These are phyloP conservation scores for Mus caroli DNA, from an alignment of 2,797 vertebrate species.

Conservation along the genomic window DNA sequence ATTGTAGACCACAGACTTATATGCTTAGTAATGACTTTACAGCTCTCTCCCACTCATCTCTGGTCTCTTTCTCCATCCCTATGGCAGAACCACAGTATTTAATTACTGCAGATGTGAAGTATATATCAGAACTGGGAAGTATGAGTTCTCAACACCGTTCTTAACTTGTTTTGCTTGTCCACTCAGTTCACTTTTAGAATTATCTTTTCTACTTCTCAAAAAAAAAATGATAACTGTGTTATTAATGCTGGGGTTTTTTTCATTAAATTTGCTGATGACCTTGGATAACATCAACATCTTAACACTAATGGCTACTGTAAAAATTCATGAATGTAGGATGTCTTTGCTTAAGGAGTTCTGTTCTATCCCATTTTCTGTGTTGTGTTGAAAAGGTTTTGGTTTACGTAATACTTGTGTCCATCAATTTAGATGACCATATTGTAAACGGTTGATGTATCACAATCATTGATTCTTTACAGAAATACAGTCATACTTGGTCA, in stretches of 20 bases:
- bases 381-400: neutral
- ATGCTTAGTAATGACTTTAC: fast-evolving
- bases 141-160: neutral
- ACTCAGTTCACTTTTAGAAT: neutral
- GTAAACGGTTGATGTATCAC: neutral
- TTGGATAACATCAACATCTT: neutral
- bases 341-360: neutral
- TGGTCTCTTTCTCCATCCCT: neutral
- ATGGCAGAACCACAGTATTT: neutral
- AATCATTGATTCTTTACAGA: neutral
- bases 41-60: neutral
- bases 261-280: neutral
- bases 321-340: neutral
- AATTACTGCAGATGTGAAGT: neutral
- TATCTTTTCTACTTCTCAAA: neutral
- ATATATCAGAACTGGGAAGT: neutral
- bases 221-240: neutral
- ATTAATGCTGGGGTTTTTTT: neutral
- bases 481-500: neutral
- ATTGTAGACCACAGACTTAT: neutral
- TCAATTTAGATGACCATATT: neutral
- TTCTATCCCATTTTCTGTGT: neutral
- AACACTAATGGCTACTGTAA: neutral
- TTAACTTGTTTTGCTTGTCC: neutral
- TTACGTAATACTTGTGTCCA: neutral